Evolutionary conservation across 2,113 vertebrate genomes (phyloP).

Genomic region (Propithecus coquereli): DNA sequence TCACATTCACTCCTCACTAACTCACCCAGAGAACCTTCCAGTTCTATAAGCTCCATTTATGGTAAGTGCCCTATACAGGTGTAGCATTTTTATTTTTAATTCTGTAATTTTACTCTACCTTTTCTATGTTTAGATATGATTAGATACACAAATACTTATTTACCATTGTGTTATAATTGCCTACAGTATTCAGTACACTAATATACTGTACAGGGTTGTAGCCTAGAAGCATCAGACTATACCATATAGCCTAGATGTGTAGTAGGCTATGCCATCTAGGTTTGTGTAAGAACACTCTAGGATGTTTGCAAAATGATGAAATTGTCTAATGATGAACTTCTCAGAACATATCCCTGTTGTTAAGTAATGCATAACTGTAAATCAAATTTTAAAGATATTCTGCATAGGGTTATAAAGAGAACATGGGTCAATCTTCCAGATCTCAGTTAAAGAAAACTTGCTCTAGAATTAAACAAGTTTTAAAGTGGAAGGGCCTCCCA

Average conservation of each 20-base stretch:
- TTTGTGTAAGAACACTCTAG: not conserved
- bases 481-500: not conserved
- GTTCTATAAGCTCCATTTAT: not conserved
- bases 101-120: not conserved
- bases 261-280: not conserved
- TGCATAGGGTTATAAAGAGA: not conserved
- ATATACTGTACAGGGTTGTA: not conserved
- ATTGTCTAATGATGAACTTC: not conserved
- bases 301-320: not conserved
- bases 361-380: not conserved
- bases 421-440: not conserved
- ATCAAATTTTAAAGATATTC: not conserved
- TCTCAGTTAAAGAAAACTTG: not conserved
- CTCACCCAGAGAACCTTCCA: not conserved
- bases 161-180: not conserved
- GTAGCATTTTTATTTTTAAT: not conserved
- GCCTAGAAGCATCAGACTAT: not conserved
- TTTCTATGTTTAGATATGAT: not conserved
- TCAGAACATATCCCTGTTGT: not conserved
- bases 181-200: not conserved
- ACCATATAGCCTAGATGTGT: not conserved
- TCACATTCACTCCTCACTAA: not conserved
- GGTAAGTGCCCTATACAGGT: not conserved
- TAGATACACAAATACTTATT: not conserved
- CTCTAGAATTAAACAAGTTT: not conserved